Evolutionary conservation across 2,888 invertebrate species (phyloP).

Genomic region (Opisthograptis luteolata): DNA sequence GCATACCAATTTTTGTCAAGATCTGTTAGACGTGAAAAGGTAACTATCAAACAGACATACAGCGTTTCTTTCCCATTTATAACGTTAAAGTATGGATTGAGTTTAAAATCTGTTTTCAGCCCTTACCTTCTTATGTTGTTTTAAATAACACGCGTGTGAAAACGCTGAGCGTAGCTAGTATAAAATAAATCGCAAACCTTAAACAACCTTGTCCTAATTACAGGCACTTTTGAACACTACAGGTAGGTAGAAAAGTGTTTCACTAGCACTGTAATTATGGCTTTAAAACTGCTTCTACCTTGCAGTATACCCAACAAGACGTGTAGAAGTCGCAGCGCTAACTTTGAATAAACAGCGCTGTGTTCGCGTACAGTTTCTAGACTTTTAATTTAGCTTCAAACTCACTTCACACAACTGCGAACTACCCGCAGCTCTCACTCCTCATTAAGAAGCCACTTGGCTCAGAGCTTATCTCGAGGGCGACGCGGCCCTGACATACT

Average conservation of each 20-base stretch:
- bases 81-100: no score
- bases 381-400: slow-evolving; percentile 33
- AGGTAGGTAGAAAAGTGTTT: no score
- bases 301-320: neutral
- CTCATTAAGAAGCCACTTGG: slow-evolving; percentile 58
- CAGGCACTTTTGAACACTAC: no score
- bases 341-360: slow-evolving; percentile 22
- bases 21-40: no score
- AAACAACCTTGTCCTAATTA: neutral
- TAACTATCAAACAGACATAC: no score
- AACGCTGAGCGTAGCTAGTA: no score
- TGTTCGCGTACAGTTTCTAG: slow-evolving; percentile 20
- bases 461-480: slow-evolving; percentile 54
- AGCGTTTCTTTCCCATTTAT: no score
- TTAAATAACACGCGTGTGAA: no score
- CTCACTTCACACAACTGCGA: slow-evolving; percentile 25
- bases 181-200: no score
- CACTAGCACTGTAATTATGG: slow-evolving; percentile 1
- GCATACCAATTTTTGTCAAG: no score
- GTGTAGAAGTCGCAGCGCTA: slow-evolving; percentile 1
- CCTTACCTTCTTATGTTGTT: no score
- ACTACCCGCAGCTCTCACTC: slow-evolving; percentile 41
- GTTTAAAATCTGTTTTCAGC: no score
- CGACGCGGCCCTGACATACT: slow-evolving; percentile 66
- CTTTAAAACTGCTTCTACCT: neutral